Base-by-base conservation (phyloP, 2,113 vertebrate species). In the Speoplatyrhinus poulsoni region DNA sequence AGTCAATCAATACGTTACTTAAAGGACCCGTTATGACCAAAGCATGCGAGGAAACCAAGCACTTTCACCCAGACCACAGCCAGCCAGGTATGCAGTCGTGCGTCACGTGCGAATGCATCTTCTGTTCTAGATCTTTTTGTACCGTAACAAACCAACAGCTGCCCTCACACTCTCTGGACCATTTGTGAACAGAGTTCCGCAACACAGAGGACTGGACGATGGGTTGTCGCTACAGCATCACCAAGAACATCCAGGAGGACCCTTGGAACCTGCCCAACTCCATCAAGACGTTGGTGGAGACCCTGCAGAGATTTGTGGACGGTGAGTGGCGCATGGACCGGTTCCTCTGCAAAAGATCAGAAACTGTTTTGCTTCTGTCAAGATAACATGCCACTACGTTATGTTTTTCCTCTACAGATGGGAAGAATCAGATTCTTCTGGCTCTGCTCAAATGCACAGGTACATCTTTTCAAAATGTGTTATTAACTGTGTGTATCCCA, bases 361-460 rank as follows among this genome's bases (percentile, higher is more conserved):
- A 3, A 68, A 16, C 11, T 9, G 50, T 55, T 53, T 19, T n/a
- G 11, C 49, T 46, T 70, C 53, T 11, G 36, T 41, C 36, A 41
- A 41, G 7, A 19, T 58, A 63, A 9, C 62, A 73, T 41, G 12
- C 65, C 19, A 63, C n/a, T 49, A 53, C 9, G 65, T 49, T 53
- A 68, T 82, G 54, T 79, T 72, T 83, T 41, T 85, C 65, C 83
- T 87, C 75, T 87, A 26, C 86, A 99, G 98, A 98, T 85, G 97
- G 96, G 60, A 99, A 98, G 92, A 98, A 98, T 87, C 97, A 98
- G 82, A 93, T 99, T 13, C 94, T 99, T 65, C 86, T 99, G 92
- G 97, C 97, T 67, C 87, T 99, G 88, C 92, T 99, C 69, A 98
- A 98, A 78, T 98, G 96, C 88, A 97, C 98, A 94, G 98, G 98